Evolutionary conservation across 2,113 vertebrate genomes (phyloP), one percentile per base, ranked within the genome.

Genomic region (Campylorhamphus procurvoides): DNA sequence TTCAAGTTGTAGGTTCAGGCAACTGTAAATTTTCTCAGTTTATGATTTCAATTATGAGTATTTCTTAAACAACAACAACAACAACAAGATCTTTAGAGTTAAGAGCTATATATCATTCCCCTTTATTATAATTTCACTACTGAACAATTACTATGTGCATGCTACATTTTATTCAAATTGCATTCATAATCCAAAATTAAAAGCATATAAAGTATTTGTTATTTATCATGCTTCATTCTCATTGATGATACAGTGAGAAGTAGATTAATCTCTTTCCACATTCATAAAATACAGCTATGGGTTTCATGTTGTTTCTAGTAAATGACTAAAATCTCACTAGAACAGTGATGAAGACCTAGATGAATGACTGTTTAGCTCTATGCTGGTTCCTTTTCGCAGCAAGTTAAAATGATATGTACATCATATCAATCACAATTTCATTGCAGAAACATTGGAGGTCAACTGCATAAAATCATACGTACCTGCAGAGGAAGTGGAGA

Each of bases 91-190:
- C 64, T 16, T 46, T 89, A 18, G 60, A 39, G 55, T 64, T 85
- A 68, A 25, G 35, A 89, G 6, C 18, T 75, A 44, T 84, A 58
- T 62, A 58, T 83, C 84, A 73, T 89, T 83, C 25, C 6, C 60
- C 42, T 72, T 92, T 37, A 68, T 94, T 95, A 85, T 72, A 5
- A 81, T 69, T 92, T 93, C 29, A 42, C 9, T 69, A 15, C 75
- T 91, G 66, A 92, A 84, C 87, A 94, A 69, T 50, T 0, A 42
- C 39, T 62, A 17, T 37, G 24, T 28, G 6, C 2, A 2, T 74
- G 46, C 33, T 74, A 77, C 37, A 91, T 85, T 94, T 94, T 88
- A 95, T 91, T 92, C 13, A 91, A 93, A 92, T 92, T 18, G 8
- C 60, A 72, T 87, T 89, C 29, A 55, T 87, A 90, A 87, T 75